Evolutionary conservation across 2,113 vertebrate genomes (phyloP).

Genomic region (Oenanthe melanoleuca): DNA sequence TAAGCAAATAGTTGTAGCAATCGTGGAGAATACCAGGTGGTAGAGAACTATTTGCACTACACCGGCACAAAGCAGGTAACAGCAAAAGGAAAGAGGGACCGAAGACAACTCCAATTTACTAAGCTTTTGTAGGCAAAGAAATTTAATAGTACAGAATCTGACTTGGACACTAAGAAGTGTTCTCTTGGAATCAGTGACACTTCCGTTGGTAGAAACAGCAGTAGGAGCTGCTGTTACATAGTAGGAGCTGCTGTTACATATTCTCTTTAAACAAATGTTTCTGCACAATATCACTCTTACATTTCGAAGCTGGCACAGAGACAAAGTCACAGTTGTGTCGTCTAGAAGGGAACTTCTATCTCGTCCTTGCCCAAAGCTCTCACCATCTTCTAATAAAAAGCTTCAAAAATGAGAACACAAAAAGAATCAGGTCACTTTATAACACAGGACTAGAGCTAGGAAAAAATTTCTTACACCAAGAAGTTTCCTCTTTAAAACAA

Average conservation of each 20-base stretch:
- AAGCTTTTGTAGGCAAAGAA: neutral
- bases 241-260: neutral
- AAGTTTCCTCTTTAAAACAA: neutral
- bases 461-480: neutral
- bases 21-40: fast-evolving
- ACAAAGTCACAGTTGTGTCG: constrained; percentile 92
- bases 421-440: neutral
- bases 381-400: constrained; percentile 94
- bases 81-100: neutral
- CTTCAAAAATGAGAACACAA: constrained; percentile 63
- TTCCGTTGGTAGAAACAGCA: neutral
- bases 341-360: constrained; percentile 95
- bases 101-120: neutral
- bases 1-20: neutral
- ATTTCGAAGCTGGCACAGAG: constrained; percentile 92
- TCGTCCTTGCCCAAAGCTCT: constrained; percentile 92
- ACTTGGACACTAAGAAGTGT: fast-evolving
- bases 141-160: neutral
- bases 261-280: neutral
- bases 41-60: neutral
- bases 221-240: neutral
- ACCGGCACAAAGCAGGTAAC: neutral
- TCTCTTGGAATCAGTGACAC: neutral
- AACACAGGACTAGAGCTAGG: neutral
- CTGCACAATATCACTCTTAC: constrained; percentile 72